Percentiles rank a stretch among this genome's conserved stretches.
Evolutionary conservation across 2,797 vertebrate genomes (phyloP).

Genomic region (Botia kubotai): DNA sequence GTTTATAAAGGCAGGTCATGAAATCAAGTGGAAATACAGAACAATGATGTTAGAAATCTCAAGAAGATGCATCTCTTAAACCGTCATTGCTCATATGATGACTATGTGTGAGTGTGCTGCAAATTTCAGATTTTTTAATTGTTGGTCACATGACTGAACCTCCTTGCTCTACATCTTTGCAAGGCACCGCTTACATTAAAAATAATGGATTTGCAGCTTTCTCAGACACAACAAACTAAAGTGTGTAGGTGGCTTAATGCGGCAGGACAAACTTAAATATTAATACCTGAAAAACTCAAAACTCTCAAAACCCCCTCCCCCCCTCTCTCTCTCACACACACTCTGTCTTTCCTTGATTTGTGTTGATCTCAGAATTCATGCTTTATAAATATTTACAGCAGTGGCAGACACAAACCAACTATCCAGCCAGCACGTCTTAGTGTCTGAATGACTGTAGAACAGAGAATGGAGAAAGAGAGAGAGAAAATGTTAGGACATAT

Average conservation of each 20-base stretch:
- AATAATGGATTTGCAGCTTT: not conserved
- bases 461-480: conserved; percentile 25
- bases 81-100: not conserved
- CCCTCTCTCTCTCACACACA: not conserved
- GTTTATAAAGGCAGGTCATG: not conserved
- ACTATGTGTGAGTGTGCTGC: too few species aligned
- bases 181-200: not conserved
- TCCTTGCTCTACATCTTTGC: not conserved
- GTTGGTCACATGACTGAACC: too few species aligned
- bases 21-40: not conserved
- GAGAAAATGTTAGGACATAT: conserved; percentile 11
- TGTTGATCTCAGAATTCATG: conserved; percentile 48
- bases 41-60: not conserved
- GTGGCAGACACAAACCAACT: not conserved
- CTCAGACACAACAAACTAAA: not conserved
- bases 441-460: conserved; percentile 6
- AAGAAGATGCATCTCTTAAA: not conserved
- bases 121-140: too few species aligned
- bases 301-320: not conserved
- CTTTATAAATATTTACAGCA: conserved; percentile 52
- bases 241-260: not conserved
- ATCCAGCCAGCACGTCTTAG: not conserved
- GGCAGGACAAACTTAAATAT: conserved; percentile 26
- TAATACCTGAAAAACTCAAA: conserved; percentile 16
- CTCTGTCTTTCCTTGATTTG: conserved; percentile 17